Evolutionary conservation across 2,888 invertebrate species (phyloP).

Genomic region (Cynaeus angustus): DNA sequence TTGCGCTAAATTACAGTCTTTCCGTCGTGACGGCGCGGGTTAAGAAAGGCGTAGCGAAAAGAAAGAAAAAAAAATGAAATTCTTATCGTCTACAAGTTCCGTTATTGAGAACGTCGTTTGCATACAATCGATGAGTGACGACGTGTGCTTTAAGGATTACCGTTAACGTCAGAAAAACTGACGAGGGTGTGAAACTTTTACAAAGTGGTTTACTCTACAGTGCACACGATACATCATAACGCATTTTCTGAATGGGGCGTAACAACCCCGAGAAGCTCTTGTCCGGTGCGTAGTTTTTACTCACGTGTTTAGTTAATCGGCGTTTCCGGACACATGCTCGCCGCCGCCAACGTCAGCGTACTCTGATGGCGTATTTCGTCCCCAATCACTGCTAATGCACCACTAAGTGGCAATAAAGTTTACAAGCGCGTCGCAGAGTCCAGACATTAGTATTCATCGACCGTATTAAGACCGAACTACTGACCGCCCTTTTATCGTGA

Average conservation of each 20-base stretch:
- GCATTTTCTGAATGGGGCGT: constrained; percentile 35
- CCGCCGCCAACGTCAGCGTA: constrained; percentile 33
- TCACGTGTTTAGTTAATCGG: constrained; percentile 33
- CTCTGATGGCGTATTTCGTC: constrained; percentile 48
- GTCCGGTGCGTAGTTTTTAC: neutral
- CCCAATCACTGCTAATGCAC: constrained; percentile 69
- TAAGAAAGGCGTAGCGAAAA: constrained; percentile 14
- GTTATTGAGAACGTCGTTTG: constrained; percentile 57
- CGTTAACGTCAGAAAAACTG: constrained; percentile 54
- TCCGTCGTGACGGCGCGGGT: constrained; percentile 4
- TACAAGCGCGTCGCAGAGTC: constrained; percentile 59
- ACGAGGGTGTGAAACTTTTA: constrained; percentile 59
- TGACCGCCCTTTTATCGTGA: constrained; percentile 66
- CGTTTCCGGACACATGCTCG: constrained; percentile 28
- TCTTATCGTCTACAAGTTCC: constrained; percentile 54
- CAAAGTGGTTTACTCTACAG: constrained; percentile 61
- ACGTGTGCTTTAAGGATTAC: constrained; percentile 59
- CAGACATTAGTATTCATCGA: constrained; percentile 68
- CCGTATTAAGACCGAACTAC: constrained; percentile 60
- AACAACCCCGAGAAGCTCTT: neutral
- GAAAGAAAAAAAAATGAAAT: constrained; percentile 51
- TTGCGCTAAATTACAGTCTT: constrained; percentile 3
- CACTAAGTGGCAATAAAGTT: constrained; percentile 70
- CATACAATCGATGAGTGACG: constrained; percentile 62
- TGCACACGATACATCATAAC: constrained; percentile 60